Evolutionary conservation across 2,113 vertebrate genomes (phyloP), one percentile per base, ranked within the genome.

Genomic region (Esox niger): DNA sequence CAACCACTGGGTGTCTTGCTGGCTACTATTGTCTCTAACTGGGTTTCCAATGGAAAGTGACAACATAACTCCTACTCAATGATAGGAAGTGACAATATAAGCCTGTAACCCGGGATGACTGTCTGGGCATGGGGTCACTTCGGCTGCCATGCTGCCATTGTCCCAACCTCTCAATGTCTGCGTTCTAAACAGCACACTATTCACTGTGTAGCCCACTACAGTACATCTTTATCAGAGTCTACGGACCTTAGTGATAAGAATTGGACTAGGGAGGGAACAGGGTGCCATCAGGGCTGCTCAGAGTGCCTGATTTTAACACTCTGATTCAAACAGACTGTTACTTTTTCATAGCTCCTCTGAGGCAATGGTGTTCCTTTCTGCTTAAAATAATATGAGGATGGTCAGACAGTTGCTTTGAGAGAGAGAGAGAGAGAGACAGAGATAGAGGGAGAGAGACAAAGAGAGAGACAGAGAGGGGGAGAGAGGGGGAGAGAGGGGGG

Each of bases 41-140:
- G 58, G 7, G 11, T 68, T 68, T 54, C 70, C 75, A 79, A 84
- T 56, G 26, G 10, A 33, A 61, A 59, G 23, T 78, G 79, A 75
- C 81, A 80, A 33, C 64, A n/a, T n/a, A n/a, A n/a, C n/a, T n/a
- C n/a, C n/a, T n/a, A n/a, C n/a, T n/a, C n/a, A n/a, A n/a, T n/a
- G n/a, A n/a, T n/a, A n/a, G n/a, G n/a, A n/a, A n/a, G n/a, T n/a
- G n/a, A n/a, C n/a, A n/a, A n/a, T n/a, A n/a, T n/a, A n/a, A n/a
- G n/a, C n/a, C n/a, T n/a, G n/a, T n/a, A 62, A 43, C 46, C 70
- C 32, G 63, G 35, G 62, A 49, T 66, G 64, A 80, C 15, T 78
- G 75, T 67, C 27, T 62, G 17, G 56, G 33, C 74, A 20, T 38
- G 6, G 3, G 7, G 10, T 26, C n/a, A 31, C 27, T 15, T 4